Percentiles rank a stretch among this genome's conserved stretches.
Evolutionary conservation across 2,888 invertebrate species (phyloP).

Genomic region (Pandemis cinnamomeana): DNA sequence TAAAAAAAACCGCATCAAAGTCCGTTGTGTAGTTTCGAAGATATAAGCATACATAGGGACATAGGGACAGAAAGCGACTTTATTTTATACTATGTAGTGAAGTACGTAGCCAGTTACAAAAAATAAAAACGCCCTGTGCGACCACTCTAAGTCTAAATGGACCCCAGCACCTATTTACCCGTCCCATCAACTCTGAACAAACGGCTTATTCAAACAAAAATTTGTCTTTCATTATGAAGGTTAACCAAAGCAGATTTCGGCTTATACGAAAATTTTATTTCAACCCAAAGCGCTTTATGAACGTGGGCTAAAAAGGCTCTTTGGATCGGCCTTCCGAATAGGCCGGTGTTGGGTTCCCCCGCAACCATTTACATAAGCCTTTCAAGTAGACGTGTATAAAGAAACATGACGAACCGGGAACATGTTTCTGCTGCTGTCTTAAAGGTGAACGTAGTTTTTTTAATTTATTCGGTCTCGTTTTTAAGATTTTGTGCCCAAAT

Average conservation of each 20-base stretch:
- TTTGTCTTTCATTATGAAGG: conserved; percentile 38
- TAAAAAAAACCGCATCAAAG: too few species aligned
- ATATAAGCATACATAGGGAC: too few species aligned
- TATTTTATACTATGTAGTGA: too few species aligned
- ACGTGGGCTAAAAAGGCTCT: conserved; percentile 42
- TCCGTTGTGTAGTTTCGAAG: too few species aligned
- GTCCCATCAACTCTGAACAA: conserved; percentile 24
- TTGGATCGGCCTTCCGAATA: conserved; percentile 42
- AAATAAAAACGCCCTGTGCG: conserved; percentile 9
- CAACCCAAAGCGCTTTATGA: conserved; percentile 42
- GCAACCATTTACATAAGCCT: conserved; percentile 46
- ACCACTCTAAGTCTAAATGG: conserved; percentile 14
- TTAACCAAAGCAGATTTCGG: conserved; percentile 34
- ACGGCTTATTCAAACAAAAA: conserved; percentile 34
- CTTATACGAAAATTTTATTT: conserved; percentile 38
- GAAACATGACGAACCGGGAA: conserved; percentile 13
- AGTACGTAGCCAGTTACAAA: not conserved
- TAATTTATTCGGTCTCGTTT: not conserved
- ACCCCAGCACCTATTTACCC: conserved; percentile 22
- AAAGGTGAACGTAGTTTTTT: not conserved
- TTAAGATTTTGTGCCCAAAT: too few species aligned
- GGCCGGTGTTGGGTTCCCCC: conserved; percentile 43
- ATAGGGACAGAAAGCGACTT: too few species aligned
- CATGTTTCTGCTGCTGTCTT: not conserved
- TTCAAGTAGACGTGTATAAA: conserved; percentile 26